Evolutionary conservation across 2,888 invertebrate genomes (phyloP).

Genomic region (Campopleginae sp.): DNA sequence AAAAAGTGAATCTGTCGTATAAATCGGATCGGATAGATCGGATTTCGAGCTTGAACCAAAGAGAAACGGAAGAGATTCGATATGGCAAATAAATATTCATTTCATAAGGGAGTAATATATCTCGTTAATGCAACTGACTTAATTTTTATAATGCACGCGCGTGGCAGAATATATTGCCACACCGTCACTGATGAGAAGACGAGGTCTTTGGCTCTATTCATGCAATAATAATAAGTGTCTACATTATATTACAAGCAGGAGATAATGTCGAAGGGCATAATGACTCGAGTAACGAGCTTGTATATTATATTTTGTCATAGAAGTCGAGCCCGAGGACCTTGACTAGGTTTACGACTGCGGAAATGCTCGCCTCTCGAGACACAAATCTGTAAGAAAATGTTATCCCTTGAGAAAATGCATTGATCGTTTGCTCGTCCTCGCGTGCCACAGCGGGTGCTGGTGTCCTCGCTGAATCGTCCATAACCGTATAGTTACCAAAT

Average conservation of each 20-base stretch:
- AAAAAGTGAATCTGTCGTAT: too few relatives aligned
- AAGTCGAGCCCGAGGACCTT: slow-evolving; percentile 24
- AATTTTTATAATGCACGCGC: slow-evolving; percentile 7
- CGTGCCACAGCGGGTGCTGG: slow-evolving; percentile 76
- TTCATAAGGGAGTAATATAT: not conserved
- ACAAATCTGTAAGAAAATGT: slow-evolving; percentile 16
- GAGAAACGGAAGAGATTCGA: not conserved
- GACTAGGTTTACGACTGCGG: slow-evolving; percentile 26
- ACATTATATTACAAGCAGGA: slow-evolving; percentile 15
- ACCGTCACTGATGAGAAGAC: not conserved
- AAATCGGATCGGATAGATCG: too few relatives aligned
- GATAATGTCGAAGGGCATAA: slow-evolving; percentile 22
- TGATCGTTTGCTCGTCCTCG: slow-evolving; percentile 73
- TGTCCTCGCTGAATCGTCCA: slow-evolving; percentile 69
- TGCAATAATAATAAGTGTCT: slow-evolving; percentile 8
- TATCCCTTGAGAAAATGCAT: slow-evolving; percentile 40
- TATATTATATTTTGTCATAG: not conserved
- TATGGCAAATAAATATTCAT: not conserved
- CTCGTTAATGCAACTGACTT: not conserved
- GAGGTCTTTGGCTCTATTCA: slow-evolving; percentile 19
- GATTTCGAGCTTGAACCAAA: too few relatives aligned
- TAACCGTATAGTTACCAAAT: not conserved
- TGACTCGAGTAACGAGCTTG: slow-evolving; percentile 31
- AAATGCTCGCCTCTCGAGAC: slow-evolving; percentile 6
- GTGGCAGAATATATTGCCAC: slow-evolving; percentile 4